Evolutionary conservation across 2,797 vertebrate species (phyloP).

Genomic region (Poecilia gillii): DNA sequence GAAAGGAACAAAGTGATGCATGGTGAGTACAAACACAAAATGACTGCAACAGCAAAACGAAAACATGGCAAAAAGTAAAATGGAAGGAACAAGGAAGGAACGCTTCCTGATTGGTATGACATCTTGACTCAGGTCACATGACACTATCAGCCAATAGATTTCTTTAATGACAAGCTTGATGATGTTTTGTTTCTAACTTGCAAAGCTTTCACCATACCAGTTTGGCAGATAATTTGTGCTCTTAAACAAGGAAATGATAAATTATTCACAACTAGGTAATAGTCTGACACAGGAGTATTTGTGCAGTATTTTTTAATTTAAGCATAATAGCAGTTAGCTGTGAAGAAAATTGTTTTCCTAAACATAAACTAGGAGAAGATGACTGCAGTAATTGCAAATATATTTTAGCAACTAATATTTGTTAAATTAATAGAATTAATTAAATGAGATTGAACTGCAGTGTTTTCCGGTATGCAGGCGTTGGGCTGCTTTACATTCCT

Average conservation of each 20-base stretch:
- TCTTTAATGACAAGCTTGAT: background rate
- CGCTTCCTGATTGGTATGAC: background rate
- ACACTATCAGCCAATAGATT: background rate
- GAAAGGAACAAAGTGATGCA: background rate
- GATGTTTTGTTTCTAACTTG: background rate
- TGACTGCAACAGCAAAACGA: background rate
- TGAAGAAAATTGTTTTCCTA: background rate
- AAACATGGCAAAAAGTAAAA: background rate
- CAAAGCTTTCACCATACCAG: background rate
- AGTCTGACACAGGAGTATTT: background rate
- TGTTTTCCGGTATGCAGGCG: background rate
- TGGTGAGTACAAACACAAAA: background rate
- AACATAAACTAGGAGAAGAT: background rate
- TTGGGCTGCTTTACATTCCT: slow-evolving; percentile 22
- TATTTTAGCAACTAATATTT: background rate
- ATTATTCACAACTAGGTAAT: background rate
- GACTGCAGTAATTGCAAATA: background rate
- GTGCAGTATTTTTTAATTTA: background rate
- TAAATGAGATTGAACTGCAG: background rate
- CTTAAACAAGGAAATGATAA: background rate
- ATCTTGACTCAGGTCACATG: background rate
- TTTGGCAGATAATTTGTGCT: background rate
- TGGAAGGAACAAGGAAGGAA: background rate
- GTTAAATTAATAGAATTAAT: background rate
- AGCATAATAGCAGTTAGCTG: background rate